Evolutionary conservation across 2,797 vertebrate species (phyloP), one percentile per base, ranked within the genome.

Genomic region (Scolopax bukidnonensis): DNA sequence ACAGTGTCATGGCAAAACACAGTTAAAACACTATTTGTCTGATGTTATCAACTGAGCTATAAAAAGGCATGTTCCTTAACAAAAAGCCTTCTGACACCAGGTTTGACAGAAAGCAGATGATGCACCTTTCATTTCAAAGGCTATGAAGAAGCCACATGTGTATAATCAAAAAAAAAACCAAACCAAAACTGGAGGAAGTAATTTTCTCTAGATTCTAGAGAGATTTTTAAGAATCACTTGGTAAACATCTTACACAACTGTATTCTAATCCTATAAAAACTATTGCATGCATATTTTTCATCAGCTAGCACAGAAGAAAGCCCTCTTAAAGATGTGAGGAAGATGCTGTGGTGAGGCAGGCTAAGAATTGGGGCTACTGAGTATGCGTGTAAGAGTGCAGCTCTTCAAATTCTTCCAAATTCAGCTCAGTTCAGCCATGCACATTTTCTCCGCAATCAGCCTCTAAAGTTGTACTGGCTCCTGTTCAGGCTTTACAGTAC

Each of bases 51-150:
- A 33, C 15, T 87, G 87, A 96, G 87, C 56, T 87, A 82, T 93
- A 94, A 87, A 90, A 81, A 90, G 91, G 75, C 89, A 94, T 11
- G 6, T 47, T 92, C 33, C 71, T 85, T 91, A 91, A 86, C 33
- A 86, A 95, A 89, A 74, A 90, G 16, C 56, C 28, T 83, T 45
- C 53, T 86, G 81, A 90, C 57, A 84, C 10, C 57, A 57, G 32
- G 27, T 50, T 36, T 89, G 78, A 53, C 77, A 80, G 32, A 75
- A 32, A 59, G 14, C 4, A 21, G 20, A 67, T 36, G 18, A 41
- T 57, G 40, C 51, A 81, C 16, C 30, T 74, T 80, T 67, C 48
- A 81, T 84, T 88, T 91, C 61, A 75, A 87, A 69, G 38, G 15
- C 50, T 79, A 43, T 9, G 41, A 78, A 88, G 30, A 45, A 87